Percentiles rank a stretch among this genome's conserved stretches.
These are phyloP conservation scores for Cyclopterus lumpus DNA, from an alignment of 2,797 vertebrate genomes.

Conservation along the genomic window DNA sequence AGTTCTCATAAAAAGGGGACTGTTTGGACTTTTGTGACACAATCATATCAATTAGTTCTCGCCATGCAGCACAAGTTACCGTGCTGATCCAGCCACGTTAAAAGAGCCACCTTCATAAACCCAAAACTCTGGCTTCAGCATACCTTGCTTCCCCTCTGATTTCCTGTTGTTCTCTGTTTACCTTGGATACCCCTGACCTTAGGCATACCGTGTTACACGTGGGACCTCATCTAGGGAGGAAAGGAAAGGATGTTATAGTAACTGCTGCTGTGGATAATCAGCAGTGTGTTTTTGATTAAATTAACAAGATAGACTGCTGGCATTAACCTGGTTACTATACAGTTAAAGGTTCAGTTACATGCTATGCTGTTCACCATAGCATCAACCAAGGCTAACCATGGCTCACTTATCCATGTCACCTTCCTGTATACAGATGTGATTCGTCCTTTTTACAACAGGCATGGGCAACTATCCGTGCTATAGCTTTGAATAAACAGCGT, in stretches of 20 bases:
- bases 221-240: not conserved
- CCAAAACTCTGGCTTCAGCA: not conserved
- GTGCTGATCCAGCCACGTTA: not conserved
- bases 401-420: not conserved
- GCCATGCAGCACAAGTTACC: not conserved
- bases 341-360: not conserved
- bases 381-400: slow-evolving; percentile 15
- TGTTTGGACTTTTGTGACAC: too few species aligned
- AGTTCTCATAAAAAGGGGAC: not conserved
- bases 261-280: slow-evolving; percentile 11
- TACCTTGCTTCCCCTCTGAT: not conserved
- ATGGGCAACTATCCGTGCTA: slow-evolving; percentile 20
- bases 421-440: not conserved
- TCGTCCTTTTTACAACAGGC: slow-evolving; percentile 9
- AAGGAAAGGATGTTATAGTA: slow-evolving; percentile 15
- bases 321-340: slow-evolving; percentile 11
- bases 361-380: not conserved
- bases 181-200: slow-evolving; percentile 19
- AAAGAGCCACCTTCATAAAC: not conserved
- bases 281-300: slow-evolving; percentile 26
- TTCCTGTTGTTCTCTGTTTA: slow-evolving; percentile 34
- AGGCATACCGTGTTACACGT: not conserved
- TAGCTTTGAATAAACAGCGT: slow-evolving; percentile 14
- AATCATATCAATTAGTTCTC: too few species aligned
- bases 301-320: not conserved